Conservation (phyloP, 53 echinoderm and acorn worm genomes). For the Paracentrotus lividus region DNA sequence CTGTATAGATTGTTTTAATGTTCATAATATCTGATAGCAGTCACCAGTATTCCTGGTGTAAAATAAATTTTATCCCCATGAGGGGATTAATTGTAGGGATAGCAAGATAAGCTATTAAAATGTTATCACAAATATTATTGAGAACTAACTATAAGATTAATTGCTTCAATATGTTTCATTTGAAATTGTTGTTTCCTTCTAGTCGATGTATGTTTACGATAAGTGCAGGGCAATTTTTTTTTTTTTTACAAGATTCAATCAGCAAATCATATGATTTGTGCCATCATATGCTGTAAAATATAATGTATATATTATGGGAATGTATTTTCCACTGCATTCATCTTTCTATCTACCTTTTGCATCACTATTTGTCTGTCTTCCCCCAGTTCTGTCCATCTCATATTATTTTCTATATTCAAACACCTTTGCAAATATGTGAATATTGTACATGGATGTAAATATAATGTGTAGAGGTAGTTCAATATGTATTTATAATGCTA, state of each 20-base stretch:
- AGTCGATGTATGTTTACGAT: not conserved
- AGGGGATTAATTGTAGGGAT: no score
- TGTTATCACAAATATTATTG: no score
- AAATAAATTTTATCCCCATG: no score
- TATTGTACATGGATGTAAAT: conserved; percentile 19
- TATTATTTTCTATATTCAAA: not conserved
- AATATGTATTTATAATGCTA: not conserved
- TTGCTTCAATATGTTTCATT: no score
- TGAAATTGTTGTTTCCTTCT: no score
- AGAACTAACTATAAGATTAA: no score
- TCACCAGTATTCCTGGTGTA: no score
- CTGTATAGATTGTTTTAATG: no score
- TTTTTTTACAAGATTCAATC: not conserved
- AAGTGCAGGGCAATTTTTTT: not conserved
- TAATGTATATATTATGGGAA: not conserved
- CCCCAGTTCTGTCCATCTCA: not conserved
- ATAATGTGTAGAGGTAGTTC: not conserved
- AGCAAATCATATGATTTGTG: not conserved
- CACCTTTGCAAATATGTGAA: conserved; percentile 8
- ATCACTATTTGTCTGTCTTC: not conserved
- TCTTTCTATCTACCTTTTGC: not conserved
- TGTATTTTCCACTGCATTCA: not conserved
- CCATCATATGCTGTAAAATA: not conserved
- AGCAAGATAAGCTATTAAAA: no score
- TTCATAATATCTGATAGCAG: no score